A percentile compares a stretch with the other conserved stretches of the same genome.
Conservation (phyloP, 2,113 vertebrate species). For the Solenodon paradoxus region DNA sequence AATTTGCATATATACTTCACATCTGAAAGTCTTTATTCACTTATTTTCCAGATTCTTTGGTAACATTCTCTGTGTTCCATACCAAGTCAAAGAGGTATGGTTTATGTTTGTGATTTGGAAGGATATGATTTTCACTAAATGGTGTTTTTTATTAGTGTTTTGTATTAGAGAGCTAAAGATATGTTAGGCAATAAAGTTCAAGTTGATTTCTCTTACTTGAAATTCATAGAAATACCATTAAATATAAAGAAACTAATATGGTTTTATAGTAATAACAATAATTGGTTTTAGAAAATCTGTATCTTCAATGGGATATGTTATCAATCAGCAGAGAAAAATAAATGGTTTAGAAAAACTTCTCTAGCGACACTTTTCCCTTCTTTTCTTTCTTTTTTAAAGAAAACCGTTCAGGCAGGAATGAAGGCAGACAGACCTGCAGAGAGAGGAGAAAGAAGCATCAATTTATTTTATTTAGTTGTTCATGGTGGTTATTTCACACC, state of each 20-base stretch:
- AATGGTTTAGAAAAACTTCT: neutral
- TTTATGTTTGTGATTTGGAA: neutral
- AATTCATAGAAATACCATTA: neutral
- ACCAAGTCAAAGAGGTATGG: neutral
- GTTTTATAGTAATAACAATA: neutral
- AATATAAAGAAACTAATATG: neutral
- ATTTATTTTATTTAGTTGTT: too few species aligned
- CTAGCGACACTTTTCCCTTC: too few species aligned
- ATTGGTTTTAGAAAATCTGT: neutral
- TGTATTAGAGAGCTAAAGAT: neutral
- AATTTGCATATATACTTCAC: neutral
- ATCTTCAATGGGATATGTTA: neutral
- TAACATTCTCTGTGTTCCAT: neutral
- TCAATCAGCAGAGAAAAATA: neutral
- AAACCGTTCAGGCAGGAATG: too few species aligned
- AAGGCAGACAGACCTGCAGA: too few species aligned
- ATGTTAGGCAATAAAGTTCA: neutral
- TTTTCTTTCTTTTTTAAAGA: too few species aligned
- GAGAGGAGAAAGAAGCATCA: too few species aligned
- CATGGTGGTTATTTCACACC: too few species aligned
- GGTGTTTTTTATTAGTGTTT: too few species aligned
- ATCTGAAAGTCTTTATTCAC: neutral
- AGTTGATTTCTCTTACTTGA: neutral
- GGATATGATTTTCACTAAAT: neutral
- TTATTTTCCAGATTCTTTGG: neutral